Percentiles rank a stretch among this genome's conserved stretches.
Conservation (phyloP, 1,140 invertebrate species). For the Drosophila novamexicana region DNA sequence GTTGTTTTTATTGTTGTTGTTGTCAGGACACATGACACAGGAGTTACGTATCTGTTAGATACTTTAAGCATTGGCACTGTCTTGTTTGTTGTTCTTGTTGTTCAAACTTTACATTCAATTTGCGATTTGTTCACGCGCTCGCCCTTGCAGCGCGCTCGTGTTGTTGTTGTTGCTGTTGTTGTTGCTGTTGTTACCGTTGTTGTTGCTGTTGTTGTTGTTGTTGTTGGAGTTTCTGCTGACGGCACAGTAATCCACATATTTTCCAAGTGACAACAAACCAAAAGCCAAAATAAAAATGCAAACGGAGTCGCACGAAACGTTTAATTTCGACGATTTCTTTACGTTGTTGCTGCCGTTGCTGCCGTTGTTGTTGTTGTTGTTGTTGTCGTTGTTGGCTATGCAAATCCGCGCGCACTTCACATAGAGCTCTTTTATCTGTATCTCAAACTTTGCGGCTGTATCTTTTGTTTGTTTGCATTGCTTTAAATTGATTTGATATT, state of each 20-base stretch:
- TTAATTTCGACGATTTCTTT: constrained; percentile 25
- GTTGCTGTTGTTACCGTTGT: constrained; percentile 9
- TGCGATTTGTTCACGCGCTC: constrained; percentile 42
- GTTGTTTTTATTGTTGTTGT: constrained; percentile 38
- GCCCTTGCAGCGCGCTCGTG: constrained; percentile 31
- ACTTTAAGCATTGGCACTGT: constrained; percentile 49
- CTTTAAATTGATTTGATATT: constrained; percentile 20
- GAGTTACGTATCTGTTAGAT: constrained; percentile 54
- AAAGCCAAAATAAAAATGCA: constrained; percentile 30
- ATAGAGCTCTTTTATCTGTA: constrained; percentile 19
- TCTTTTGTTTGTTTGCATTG: constrained; percentile 45
- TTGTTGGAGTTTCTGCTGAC: constrained; percentile 40
- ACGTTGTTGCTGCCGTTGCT: constrained; percentile 26
- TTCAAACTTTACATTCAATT: constrained; percentile 45
- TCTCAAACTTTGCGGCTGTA: constrained; percentile 31
- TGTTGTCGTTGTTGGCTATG: constrained; percentile 26
- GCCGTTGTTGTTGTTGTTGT: constrained; percentile 22
- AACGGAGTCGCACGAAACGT: constrained; percentile 31
- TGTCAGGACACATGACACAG: constrained; percentile 62
- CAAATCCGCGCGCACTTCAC: constrained; percentile 28
- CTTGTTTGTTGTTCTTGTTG: constrained; percentile 22
- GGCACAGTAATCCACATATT: constrained; percentile 65
- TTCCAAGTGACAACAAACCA: constrained; percentile 39
- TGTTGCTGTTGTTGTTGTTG: constrained; percentile 14
- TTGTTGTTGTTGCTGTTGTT: constrained; percentile 17